phyloP scores from a whole-genome alignment of 30 jellyfish, hydroid and myxozoan species.

The Turritopsis rubra region DNA sequence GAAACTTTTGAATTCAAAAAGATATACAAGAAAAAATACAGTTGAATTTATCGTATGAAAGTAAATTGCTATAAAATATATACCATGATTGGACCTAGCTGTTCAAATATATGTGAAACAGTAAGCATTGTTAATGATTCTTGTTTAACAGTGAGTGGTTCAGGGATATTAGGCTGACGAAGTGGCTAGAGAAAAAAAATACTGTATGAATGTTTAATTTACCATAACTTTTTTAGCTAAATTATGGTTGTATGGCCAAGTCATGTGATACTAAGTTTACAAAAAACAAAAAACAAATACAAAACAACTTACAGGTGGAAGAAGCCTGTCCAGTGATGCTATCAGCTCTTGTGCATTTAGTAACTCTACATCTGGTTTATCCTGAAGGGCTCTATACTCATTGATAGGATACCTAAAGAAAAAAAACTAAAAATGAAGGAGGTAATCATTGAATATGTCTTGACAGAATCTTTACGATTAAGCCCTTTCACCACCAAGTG shows the following conservation, averaged over 20 bases:
- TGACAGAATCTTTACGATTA: no score
- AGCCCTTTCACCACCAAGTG: no score
- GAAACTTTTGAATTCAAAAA: not conserved
- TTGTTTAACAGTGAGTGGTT: constrained; percentile 50
- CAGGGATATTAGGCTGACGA: constrained; percentile 62
- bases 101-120: constrained; percentile 87
- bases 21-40: not conserved
- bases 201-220: no score
- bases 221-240: no score
- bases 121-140: constrained; percentile 71
- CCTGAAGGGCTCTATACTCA: constrained; percentile 73
- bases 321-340: constrained; percentile 65
- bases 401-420: constrained; percentile 63
- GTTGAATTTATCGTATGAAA: not conserved
- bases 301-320: constrained; percentile 64
- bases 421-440: not conserved
- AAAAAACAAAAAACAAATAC: no score
- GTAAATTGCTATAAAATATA: not conserved
- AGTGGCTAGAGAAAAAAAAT: constrained; percentile 40
- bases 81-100: constrained; percentile 91
- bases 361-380: constrained; percentile 69
- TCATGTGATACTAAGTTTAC: no score
- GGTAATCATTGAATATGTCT: no score
- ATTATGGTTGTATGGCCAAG: no score
- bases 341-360: constrained; percentile 63